phyloP scores from a whole-genome alignment of 2,113 vertebrate species.

The Theristicus caerulescens region DNA sequence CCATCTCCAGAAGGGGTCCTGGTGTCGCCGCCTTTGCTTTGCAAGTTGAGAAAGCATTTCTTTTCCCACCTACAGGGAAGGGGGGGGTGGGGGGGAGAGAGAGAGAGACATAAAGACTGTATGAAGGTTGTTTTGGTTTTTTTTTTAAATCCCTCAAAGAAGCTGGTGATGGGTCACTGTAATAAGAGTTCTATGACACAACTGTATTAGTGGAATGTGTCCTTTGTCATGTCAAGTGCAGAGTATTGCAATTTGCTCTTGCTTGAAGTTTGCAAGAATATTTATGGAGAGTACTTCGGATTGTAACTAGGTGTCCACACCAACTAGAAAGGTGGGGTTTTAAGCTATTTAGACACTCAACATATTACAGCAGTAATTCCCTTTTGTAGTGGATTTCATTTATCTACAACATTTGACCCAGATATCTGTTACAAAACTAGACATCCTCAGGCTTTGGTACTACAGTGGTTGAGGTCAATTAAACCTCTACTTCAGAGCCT shows the following conservation, averaged over 20 bases:
- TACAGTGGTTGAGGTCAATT: background rate
- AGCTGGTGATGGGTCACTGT: background rate
- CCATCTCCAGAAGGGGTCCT: conserved; percentile 96
- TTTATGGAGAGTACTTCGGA: background rate
- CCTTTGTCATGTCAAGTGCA: background rate
- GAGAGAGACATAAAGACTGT: background rate
- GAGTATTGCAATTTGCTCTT: background rate
- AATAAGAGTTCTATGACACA: background rate
- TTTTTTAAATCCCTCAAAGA: background rate
- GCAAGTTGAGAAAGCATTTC: conserved; percentile 91
- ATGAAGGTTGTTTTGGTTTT: background rate
- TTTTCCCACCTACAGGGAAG: conserved; percentile 86
- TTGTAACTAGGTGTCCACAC: background rate
- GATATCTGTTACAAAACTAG: background rate
- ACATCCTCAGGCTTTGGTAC: background rate
- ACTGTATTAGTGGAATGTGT: background rate
- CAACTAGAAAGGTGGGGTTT: background rate
- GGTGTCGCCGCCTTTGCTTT: conserved; percentile 95
- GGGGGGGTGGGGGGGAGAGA: conserved; percentile 5
- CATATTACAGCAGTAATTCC: background rate
- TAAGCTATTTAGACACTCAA: background rate
- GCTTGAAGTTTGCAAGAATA: background rate
- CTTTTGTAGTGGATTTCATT: background rate
- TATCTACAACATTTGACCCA: background rate
- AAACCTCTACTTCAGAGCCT: background rate